Percentiles rank a stretch among this genome's conserved stretches.
Evolutionary conservation across 2,888 invertebrate genomes (phyloP).

Genomic region (Nipponacmea schrenckii): DNA sequence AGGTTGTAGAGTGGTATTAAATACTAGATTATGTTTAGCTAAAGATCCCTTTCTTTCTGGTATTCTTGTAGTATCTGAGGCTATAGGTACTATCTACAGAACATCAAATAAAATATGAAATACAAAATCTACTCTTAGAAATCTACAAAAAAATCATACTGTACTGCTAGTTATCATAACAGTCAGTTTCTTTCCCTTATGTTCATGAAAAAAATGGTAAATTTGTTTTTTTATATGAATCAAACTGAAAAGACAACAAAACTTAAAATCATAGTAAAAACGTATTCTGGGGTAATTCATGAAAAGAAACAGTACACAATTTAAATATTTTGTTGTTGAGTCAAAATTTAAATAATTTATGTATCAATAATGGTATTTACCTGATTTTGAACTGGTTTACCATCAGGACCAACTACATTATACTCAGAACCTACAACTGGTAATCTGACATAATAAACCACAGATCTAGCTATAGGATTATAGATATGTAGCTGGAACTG

Average conservation of each 20-base stretch:
- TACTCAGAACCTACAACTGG: constrained; percentile 67
- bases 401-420: constrained; percentile 35
- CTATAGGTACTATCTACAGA: constrained; percentile 46
- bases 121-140: not conserved
- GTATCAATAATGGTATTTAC: constrained; percentile 28
- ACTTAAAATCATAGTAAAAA: not conserved
- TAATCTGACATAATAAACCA: constrained; percentile 70
- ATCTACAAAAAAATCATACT: not conserved
- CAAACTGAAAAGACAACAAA: not conserved
- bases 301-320: too few species aligned
- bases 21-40: constrained; percentile 52
- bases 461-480: constrained; percentile 79
- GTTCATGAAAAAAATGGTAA: not conserved
- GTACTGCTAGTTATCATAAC: too few species aligned
- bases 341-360: too few species aligned
- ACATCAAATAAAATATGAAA: not conserved
- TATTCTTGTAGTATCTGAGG: constrained; percentile 42
- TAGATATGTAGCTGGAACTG: constrained; percentile 81
- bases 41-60: constrained; percentile 50
- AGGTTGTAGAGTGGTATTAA: constrained; percentile 50
- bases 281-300: too few species aligned
- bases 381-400: constrained; percentile 47
- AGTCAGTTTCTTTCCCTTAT: not conserved
- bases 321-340: too few species aligned
- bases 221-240: too few species aligned